These are phyloP conservation scores for Oncorhynchus masou DNA, from an alignment of 2,113 vertebrate species.

Conservation along the genomic window DNA sequence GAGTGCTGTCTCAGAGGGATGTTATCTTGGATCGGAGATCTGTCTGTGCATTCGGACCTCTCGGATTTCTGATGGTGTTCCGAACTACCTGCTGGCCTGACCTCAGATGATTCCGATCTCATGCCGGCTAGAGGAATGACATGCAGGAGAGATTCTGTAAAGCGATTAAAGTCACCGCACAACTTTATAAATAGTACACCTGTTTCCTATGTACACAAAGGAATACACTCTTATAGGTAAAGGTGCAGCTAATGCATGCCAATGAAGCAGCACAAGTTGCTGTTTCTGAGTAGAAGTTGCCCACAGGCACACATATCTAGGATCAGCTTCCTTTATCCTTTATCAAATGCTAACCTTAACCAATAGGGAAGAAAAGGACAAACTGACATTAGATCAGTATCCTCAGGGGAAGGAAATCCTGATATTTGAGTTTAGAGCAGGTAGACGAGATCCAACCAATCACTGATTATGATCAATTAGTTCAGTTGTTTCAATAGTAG, in stretches of 20 bases:
- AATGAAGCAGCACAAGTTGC: neutral
- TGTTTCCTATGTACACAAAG: conserved; percentile 41
- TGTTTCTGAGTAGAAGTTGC: neutral
- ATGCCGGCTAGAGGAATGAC: conserved; percentile 49
- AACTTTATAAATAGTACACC: conserved; percentile 51
- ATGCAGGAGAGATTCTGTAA: conserved; percentile 34
- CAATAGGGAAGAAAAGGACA: conserved; percentile 41
- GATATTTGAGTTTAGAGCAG: too few species aligned
- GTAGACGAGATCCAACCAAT: neutral
- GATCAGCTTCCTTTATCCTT: conserved; percentile 1
- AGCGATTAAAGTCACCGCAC: conserved; percentile 54
- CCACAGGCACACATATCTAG: conserved; percentile 8
- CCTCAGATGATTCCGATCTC: conserved; percentile 62
- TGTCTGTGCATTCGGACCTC: conserved; percentile 49
- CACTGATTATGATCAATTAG: neutral
- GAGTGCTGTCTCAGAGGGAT: conserved; percentile 43
- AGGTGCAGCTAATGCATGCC: conserved; percentile 14
- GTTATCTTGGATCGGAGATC: conserved; percentile 65
- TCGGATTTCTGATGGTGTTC: conserved; percentile 37
- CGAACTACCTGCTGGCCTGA: conserved; percentile 60
- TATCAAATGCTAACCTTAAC: neutral
- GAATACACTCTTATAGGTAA: conserved; percentile 42
- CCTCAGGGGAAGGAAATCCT: neutral
- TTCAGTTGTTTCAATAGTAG: neutral
- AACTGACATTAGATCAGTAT: conserved; percentile 30